These are phyloP conservation scores for Alaudala cheleensis DNA, from an alignment of 2,113 vertebrate species.

Conservation along the genomic window DNA sequence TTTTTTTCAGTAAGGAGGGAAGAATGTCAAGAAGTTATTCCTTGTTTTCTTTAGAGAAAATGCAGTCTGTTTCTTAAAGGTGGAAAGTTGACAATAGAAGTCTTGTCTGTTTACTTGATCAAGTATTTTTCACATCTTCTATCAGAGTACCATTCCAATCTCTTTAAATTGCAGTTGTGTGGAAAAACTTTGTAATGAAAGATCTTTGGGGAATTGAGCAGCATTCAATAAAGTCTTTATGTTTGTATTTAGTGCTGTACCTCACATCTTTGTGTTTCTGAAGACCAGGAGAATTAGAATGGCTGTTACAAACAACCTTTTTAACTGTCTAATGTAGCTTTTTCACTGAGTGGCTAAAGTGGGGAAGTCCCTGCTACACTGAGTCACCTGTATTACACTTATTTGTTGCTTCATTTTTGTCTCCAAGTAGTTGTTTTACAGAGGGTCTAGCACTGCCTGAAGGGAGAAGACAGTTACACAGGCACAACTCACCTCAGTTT, in stretches of 20 bases:
- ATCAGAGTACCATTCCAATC: slow-evolving; percentile 91
- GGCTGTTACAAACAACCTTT: background rate
- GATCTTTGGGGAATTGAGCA: slow-evolving; percentile 85
- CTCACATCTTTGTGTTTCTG: slow-evolving; percentile 45
- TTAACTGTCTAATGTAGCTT: background rate
- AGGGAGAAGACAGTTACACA: background rate
- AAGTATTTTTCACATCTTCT: slow-evolving; percentile 81
- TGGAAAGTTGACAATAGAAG: slow-evolving; percentile 48
- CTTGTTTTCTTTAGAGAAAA: slow-evolving; percentile 72
- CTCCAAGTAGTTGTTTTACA: background rate
- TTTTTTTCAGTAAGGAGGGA: background rate
- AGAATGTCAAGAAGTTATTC: background rate
- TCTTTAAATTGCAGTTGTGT: slow-evolving; percentile 81
- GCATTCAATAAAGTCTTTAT: slow-evolving; percentile 95
- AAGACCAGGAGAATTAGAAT: background rate
- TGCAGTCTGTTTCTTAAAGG: slow-evolving; percentile 50
- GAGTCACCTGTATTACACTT: background rate
- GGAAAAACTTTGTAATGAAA: slow-evolving; percentile 90
- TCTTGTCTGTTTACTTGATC: slow-evolving; percentile 73
- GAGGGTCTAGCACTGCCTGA: background rate
- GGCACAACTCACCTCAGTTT: background rate
- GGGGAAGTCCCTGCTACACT: background rate
- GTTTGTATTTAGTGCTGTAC: slow-evolving; percentile 86
- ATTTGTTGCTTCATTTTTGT: background rate
- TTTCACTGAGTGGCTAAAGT: fast-evolving